Evolutionary conservation across 2,113 vertebrate species (phyloP).

Genomic region (Etia nguti): DNA sequence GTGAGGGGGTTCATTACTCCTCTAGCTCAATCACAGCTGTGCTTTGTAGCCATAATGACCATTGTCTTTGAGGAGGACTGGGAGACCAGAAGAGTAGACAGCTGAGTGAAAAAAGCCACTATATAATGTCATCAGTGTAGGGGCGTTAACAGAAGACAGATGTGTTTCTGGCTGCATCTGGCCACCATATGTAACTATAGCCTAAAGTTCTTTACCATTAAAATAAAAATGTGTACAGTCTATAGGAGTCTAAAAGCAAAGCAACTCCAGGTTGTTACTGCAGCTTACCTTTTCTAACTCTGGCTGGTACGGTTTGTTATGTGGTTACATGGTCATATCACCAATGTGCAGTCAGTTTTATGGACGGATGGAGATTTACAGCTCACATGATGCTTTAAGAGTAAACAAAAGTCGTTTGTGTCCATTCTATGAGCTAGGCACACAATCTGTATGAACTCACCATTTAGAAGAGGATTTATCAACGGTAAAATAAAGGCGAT

Average conservation of each 20-base stretch:
- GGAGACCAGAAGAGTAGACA: not conserved
- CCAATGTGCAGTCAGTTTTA: not conserved
- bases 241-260: not conserved
- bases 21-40: constrained; percentile 25
- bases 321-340: not conserved
- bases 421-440: not conserved
- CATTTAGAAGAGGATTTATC: not conserved
- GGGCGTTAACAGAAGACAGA: constrained; percentile 6
- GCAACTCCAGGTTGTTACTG: not conserved
- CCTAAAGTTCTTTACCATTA: not conserved
- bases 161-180: not conserved
- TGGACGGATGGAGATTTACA: not conserved
- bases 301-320: not conserved
- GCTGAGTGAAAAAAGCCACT: not conserved
- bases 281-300: not conserved
- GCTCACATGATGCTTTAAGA: constrained; percentile 9
- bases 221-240: not conserved
- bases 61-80: not conserved
- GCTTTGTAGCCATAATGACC: not conserved
- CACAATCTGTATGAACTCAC: not conserved
- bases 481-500: not conserved
- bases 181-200: not conserved
- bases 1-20: not conserved
- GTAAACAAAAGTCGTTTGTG: constrained; percentile 4
- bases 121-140: not conserved